Percentiles rank a stretch among this genome's conserved stretches.
These are phyloP conservation scores for Mobula birostris DNA, from an alignment of 2,113 vertebrate species.

Conservation along the genomic window DNA sequence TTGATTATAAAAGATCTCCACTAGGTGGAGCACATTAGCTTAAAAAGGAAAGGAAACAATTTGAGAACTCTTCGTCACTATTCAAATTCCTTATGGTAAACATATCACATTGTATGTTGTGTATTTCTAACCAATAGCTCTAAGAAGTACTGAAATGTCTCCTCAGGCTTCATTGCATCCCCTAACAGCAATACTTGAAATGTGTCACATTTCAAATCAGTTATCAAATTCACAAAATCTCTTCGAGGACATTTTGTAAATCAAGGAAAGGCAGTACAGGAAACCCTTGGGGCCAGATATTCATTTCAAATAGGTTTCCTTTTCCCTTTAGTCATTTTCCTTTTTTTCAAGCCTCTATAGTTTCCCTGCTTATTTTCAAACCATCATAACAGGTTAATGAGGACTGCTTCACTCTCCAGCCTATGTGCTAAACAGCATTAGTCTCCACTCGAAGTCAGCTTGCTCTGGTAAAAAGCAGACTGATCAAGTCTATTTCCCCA, in stretches of 20 bases:
- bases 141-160: background rate
- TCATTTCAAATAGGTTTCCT: background rate
- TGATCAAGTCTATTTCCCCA: background rate
- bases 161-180: background rate
- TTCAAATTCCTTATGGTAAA: background rate
- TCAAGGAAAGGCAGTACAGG: background rate
- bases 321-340: background rate
- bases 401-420: background rate
- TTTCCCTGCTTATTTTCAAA: background rate
- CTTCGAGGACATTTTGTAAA: background rate
- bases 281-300: background rate
- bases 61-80: background rate
- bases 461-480: background rate
- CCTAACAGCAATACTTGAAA: background rate
- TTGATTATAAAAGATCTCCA: conserved; percentile 1
- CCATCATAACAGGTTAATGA: background rate
- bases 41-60: background rate
- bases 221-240: background rate
- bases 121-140: background rate
- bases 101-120: background rate
- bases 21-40: conserved; percentile 1
- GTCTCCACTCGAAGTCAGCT: background rate
- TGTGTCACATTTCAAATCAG: background rate
- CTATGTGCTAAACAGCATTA: background rate
- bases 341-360: background rate